These are phyloP conservation scores for Pseudoips prasinana DNA, from an alignment of 2,888 invertebrate species.

Conservation along the genomic window DNA sequence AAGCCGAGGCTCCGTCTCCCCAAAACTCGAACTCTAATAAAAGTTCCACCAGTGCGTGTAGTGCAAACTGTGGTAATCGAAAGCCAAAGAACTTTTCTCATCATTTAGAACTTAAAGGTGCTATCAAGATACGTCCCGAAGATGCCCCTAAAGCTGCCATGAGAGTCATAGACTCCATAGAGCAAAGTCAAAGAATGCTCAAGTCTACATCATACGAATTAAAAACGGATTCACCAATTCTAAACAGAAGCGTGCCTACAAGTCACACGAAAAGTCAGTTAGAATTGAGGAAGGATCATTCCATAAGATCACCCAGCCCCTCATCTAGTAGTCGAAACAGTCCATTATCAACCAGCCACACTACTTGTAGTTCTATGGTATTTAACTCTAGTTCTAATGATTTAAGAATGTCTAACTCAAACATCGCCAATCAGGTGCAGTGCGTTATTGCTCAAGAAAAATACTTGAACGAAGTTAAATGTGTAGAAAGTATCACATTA, in stretches of 20 bases:
- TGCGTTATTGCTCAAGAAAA: conserved; percentile 80
- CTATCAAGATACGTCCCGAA: conserved; percentile 74
- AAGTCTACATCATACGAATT: conserved; percentile 75
- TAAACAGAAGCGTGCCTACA: conserved; percentile 56
- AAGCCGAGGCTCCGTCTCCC: conserved; percentile 59
- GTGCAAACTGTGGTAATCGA: conserved; percentile 65
- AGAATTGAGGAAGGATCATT: conserved; percentile 68
- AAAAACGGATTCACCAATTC: conserved; percentile 68
- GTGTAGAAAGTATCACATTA: conserved; percentile 74
- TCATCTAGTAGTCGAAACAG: conserved; percentile 77
- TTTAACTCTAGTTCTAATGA: conserved; percentile 78
- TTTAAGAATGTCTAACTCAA: conserved; percentile 74
- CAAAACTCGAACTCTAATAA: conserved; percentile 66
- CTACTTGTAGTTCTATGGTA: conserved; percentile 79
- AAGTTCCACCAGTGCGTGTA: conserved; percentile 66
- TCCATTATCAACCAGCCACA: conserved; percentile 76
- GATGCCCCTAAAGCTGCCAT: conserved; percentile 71
- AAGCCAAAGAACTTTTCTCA: conserved; percentile 64
- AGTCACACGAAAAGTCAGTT: conserved; percentile 66
- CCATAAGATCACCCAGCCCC: conserved; percentile 70
- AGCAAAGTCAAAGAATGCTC: conserved; percentile 75
- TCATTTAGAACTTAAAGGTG: conserved; percentile 74
- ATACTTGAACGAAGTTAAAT: conserved; percentile 75
- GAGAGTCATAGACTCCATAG: conserved; percentile 75
- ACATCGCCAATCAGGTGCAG: conserved; percentile 73